Percentiles rank a stretch among this genome's conserved stretches.
phyloP scores from a whole-genome alignment of 1,140 invertebrate species.

The Meloidogyne exigua region DNA sequence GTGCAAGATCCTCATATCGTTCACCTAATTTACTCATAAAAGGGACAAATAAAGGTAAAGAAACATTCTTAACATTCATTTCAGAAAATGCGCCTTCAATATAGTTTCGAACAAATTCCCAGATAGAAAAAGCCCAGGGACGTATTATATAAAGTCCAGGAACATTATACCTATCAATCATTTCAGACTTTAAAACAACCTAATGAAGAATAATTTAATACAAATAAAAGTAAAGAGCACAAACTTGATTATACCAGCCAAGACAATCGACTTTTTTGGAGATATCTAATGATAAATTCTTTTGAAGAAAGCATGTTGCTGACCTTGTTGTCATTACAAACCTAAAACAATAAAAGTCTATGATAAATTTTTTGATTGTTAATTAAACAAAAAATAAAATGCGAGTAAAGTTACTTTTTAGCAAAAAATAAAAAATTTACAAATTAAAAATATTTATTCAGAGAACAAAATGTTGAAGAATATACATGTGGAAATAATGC shows the following conservation, averaged over 20 bases:
- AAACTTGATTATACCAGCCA: conserved; percentile 4
- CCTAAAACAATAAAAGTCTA: neutral
- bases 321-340: neutral
- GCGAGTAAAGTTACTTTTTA: too few relatives aligned
- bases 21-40: conserved; percentile 68
- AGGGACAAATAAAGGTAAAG: conserved; percentile 98
- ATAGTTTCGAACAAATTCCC: conserved; percentile 85
- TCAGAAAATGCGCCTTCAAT: conserved; percentile 86
- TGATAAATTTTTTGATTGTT: too few relatives aligned
- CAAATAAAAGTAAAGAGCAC: neutral
- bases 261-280: neutral
- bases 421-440: neutral
- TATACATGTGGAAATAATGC: neutral
- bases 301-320: neutral
- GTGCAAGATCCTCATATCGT: neutral
- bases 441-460: conserved; percentile 7
- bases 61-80: conserved; percentile 90
- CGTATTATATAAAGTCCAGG: conserved; percentile 96
- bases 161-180: conserved; percentile 99
- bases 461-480: neutral
- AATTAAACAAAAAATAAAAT: too few relatives aligned
- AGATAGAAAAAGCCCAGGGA: conserved; percentile 93
- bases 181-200: conserved; percentile 92
- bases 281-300: neutral
- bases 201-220: conserved; percentile 40